Conservation (phyloP, 2,113 vertebrate species). For the Gopherus flavomarginatus region DNA sequence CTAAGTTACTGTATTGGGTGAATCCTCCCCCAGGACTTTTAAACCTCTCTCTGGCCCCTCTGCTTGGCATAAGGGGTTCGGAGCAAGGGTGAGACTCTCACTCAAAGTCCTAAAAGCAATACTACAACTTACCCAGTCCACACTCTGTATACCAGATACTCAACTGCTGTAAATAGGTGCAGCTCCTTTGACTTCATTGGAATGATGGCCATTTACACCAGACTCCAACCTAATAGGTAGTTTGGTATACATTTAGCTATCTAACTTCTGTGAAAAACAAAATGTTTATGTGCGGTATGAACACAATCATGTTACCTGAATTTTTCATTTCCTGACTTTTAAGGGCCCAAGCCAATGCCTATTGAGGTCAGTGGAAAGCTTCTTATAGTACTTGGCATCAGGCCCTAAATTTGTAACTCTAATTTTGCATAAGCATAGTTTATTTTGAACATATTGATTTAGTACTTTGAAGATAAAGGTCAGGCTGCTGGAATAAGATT, state of each 20-base stretch:
- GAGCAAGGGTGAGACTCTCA: background rate
- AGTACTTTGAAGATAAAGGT: constrained; percentile 65
- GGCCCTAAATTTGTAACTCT: background rate
- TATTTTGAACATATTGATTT: constrained; percentile 43
- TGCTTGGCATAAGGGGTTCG: background rate
- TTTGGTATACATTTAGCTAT: background rate
- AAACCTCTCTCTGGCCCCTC: background rate
- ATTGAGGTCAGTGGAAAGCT: rapidly evolving
- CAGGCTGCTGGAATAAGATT: constrained; percentile 56
- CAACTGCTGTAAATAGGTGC: background rate
- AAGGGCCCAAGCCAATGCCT: background rate
- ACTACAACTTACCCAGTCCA: rapidly evolving
- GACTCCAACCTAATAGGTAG: background rate
- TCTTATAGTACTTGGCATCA: background rate
- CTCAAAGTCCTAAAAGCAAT: background rate
- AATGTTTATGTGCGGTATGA: background rate
- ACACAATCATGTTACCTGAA: background rate
- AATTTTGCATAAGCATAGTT: background rate
- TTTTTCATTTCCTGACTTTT: background rate
- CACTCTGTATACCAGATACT: rapidly evolving
- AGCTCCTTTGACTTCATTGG: background rate
- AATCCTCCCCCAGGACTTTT: background rate
- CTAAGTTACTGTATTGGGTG: background rate
- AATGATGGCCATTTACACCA: background rate
- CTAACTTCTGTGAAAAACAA: background rate